Base-by-base conservation (phyloP, 2,113 vertebrate species). In the Coreoperca whiteheadi region DNA sequence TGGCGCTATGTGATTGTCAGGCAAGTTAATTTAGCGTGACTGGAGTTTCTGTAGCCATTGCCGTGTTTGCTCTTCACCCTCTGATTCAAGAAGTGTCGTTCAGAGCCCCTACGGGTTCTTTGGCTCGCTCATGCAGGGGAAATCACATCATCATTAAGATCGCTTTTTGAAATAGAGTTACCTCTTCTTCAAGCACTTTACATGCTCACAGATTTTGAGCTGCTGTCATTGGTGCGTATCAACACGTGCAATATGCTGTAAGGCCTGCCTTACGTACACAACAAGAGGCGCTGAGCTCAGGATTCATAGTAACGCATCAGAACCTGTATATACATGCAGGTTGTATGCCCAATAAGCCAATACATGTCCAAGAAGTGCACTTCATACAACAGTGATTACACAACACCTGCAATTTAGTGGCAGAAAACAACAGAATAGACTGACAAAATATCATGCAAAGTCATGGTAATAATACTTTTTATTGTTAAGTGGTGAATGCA, bases 21-120 rank as follows among this genome's bases (percentile, higher is more conserved):
- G 65, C n/a, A 11, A 48, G 66, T 84, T 93, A 88, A 94, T 93
- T 86, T 86, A 93, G 67, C 84, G 8, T 90, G 94, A 93, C 93
- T 75, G 32, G 43, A 82, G 79, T 87, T 87, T 89, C 79, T 89
- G 67, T 51, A 54, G 71, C 76, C 34, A 59, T 73, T 61, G 69
- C 34, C 25, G 51, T 57, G 68, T 82, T 86, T 77, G 32, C 65
- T 81, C 54, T 83, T 57, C 61, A 66, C 9, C 41, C 75, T 83
- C 8, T 25, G 78, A 91, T 56, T 77, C 54, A 67, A 48, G 21
- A 76, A 32, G 34, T 71, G 21, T 25, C 66, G 41, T 69, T 74
- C 32, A 32, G 63, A 68, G 48, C 51, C 70, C 82, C 71, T n/a
- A 21, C 11, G 46, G 60, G 57, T 30, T 77, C 37, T 41, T 51